Base-by-base conservation (phyloP, 1,140 invertebrate species). In the Zaprionus camerounensis region DNA sequence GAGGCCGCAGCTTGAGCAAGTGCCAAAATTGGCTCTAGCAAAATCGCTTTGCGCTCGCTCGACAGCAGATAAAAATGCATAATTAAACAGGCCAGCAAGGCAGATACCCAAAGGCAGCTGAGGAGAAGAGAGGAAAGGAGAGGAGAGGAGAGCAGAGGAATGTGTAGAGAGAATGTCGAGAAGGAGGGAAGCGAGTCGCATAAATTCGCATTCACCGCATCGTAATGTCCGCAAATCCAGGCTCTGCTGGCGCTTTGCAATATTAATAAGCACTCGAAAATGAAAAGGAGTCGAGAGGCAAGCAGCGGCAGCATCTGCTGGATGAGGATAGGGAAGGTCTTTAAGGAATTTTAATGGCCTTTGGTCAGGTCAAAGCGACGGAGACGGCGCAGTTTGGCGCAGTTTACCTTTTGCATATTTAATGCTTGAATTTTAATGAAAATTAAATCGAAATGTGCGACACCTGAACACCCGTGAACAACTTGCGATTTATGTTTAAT, bases 221-320 rank as follows among this genome's bases (percentile, higher is more conserved):
- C 85, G 85, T 90, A 91, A 85, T 90, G 85, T 91, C 82, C 86
- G 86, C 86, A 90, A 90, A 90, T 88, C 84, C 84, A 77, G 86
- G 68, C 68, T 76, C 61, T 38, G 56, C 61, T 38, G 61, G 86
- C 59, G 73, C 76, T 72, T 80, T 90, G 85, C 86, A 90, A 90
- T 90, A 90, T 90, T 90, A 90, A 90, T 90, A 90, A 90, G 86
- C 81, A 85, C 86, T 90, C 85, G 86, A 90, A 83, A 90, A 88
- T 88, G 84, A 88, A 88, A 90, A 88, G 84, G 85, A 90, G 84
- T 81, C 85, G 57, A 61, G 55, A 20, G 63, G 46, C 9, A 49
- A 64, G 56, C 58, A 74, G 57, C 17, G 59, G 57, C 34, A 53
- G 73, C 41, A 62, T 22, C 13, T 34, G 31, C 46, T 26, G 49